phyloP scores from a whole-genome alignment of 2,113 vertebrate species.

The Malaclemys terrapin region DNA sequence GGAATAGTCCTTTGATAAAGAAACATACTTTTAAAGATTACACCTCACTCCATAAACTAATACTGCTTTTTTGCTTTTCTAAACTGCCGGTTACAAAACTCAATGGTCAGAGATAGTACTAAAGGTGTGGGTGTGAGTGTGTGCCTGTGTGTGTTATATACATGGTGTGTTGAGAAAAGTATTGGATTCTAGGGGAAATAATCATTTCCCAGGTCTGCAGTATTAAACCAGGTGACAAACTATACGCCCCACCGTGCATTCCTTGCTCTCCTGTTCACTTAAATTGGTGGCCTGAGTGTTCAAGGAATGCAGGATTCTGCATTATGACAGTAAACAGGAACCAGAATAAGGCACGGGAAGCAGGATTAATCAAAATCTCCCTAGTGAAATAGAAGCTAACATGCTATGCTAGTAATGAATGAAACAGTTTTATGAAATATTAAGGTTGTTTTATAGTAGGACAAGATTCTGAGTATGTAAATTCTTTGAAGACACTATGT shows the following conservation, averaged over 20 bases:
- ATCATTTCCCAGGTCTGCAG: background rate
- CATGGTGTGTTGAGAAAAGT: background rate
- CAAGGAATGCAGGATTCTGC: background rate
- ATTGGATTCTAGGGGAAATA: accelerated
- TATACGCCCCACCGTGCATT: accelerated
- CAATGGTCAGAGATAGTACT: background rate
- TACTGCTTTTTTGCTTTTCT: background rate
- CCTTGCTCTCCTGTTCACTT: background rate
- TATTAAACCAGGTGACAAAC: background rate
- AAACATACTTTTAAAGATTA: background rate
- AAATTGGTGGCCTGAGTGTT: background rate
- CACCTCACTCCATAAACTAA: background rate
- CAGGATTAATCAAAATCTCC: background rate
- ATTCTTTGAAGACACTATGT: background rate
- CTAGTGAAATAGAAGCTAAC: background rate
- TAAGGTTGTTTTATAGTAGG: background rate
- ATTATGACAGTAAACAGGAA: background rate
- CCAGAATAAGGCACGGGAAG: background rate
- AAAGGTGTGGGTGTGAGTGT: background rate
- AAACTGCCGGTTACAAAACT: background rate
- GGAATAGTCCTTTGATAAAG: background rate
- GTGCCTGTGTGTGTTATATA: accelerated
- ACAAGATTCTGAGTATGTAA: background rate
- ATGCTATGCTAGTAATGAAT: background rate
- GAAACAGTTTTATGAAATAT: background rate